Percentiles rank a stretch among this genome's conserved stretches.
phyloP scores from a whole-genome alignment of 2,113 vertebrate species.

The Oreochromis niloticus region DNA sequence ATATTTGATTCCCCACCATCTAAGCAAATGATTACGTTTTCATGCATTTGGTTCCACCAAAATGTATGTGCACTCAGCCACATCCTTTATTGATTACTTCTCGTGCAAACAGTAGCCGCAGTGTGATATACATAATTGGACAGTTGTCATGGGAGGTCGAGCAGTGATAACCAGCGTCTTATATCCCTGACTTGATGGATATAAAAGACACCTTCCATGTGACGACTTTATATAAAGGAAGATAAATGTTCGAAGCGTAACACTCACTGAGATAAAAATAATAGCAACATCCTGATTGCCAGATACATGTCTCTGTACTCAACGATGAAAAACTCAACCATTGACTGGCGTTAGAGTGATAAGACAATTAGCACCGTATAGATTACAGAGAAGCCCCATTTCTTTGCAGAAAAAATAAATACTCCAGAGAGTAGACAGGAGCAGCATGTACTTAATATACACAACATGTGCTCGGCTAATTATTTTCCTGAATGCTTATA shows the following conservation, averaged over 20 bases:
- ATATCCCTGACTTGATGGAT: constrained; percentile 71
- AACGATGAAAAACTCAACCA: constrained; percentile 11
- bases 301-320: not conserved
- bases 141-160: constrained; percentile 92
- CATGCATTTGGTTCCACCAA: constrained; percentile 96
- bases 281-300: not conserved
- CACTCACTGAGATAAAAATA: not conserved
- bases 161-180: constrained; percentile 79
- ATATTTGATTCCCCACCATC: constrained; percentile 80
- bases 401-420: constrained; percentile 32
- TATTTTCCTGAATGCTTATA: constrained; percentile 33
- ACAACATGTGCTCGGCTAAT: constrained; percentile 40
- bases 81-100: constrained; percentile 99
- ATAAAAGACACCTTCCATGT: constrained; percentile 77
- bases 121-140: constrained; percentile 98
- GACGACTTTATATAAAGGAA: not conserved
- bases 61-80: constrained; percentile 98
- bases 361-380: not conserved
- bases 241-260: constrained; percentile 71
- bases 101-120: constrained; percentile 95
- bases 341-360: not conserved
- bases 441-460: constrained; percentile 22
- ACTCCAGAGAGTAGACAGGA: constrained; percentile 11
- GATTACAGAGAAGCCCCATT: not conserved
- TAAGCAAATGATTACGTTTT: constrained; percentile 97